Conservation (phyloP, 2,797 vertebrate species). For the Pangasius krempfi region DNA sequence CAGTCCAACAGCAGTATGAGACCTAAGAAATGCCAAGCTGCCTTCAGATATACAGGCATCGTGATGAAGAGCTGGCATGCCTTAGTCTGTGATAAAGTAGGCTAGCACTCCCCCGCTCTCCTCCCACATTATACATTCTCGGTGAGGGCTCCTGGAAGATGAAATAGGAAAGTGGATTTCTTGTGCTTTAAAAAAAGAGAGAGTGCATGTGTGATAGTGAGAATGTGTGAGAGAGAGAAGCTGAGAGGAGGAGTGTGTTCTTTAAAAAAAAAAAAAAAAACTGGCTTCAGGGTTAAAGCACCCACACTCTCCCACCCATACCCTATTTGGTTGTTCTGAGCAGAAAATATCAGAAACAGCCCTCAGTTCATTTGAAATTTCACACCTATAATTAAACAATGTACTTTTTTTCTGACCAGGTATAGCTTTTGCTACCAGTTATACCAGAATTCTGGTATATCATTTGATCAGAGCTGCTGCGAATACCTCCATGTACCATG, state of each 20-base stretch:
- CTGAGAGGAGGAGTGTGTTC: constrained; percentile 50
- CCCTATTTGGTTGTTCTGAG: constrained; percentile 68
- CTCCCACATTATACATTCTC: constrained; percentile 65
- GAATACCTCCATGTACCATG: constrained; percentile 31
- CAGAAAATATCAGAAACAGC: constrained; percentile 53
- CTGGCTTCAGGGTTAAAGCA: constrained; percentile 78
- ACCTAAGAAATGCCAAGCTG: constrained; percentile 35
- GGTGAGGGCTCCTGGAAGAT: constrained; percentile 72
- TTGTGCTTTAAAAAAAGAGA: constrained; percentile 64
- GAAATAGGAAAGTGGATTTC: constrained; percentile 69
- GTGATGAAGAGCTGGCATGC: constrained; percentile 55
- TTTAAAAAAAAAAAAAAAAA: constrained; percentile 60
- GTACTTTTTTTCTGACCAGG: constrained; percentile 44
- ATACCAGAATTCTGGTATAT: constrained; percentile 61
- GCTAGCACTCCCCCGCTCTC: constrained; percentile 59
- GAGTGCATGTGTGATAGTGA: constrained; percentile 60
- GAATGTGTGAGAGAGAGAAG: constrained; percentile 28
- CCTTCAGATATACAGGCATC: constrained; percentile 40
- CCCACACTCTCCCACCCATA: constrained; percentile 58
- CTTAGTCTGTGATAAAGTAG: constrained; percentile 60
- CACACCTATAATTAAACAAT: constrained; percentile 66
- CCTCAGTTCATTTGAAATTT: constrained; percentile 60
- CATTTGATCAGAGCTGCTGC: constrained; percentile 65
- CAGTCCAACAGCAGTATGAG: constrained; percentile 32
- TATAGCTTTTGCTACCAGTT: constrained; percentile 52